Evolutionary conservation across 30 jellyfish, hydroid and myxozoan genomes (phyloP).

Genomic region (Turritopsis rubra): DNA sequence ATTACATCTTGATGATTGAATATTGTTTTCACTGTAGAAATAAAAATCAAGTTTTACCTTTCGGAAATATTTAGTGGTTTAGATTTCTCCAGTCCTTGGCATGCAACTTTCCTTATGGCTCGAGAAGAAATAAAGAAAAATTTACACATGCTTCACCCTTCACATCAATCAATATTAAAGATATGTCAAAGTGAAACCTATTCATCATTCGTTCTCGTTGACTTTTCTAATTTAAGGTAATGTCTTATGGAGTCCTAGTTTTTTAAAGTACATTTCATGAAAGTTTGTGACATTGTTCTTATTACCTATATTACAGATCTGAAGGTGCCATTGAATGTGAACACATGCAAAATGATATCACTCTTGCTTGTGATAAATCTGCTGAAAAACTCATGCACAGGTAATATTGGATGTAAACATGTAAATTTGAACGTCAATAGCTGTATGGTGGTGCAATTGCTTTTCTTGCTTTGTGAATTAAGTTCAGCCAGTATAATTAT

Average conservation of each 20-base stretch:
- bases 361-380: slow-evolving; percentile 78
- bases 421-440: neutral
- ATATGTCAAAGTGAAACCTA: slow-evolving; percentile 76
- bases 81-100: slow-evolving; percentile 92
- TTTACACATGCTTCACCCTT: slow-evolving; percentile 88
- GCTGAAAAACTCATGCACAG: slow-evolving; percentile 98
- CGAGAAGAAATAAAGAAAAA: slow-evolving; percentile 44
- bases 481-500: no score
- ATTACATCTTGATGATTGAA: no score
- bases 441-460: no score
- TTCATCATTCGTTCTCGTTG: slow-evolving; percentile 68
- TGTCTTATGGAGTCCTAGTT: neutral
- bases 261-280: neutral
- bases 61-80: slow-evolving; percentile 73
- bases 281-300: neutral
- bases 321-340: slow-evolving; percentile 96
- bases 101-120: slow-evolving; percentile 58
- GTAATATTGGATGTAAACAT: slow-evolving; percentile 19
- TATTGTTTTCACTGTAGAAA: no score
- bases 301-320: slow-evolving; percentile 41
- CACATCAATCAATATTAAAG: slow-evolving; percentile 88
- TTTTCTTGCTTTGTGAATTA: no score
- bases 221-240: slow-evolving; percentile 74
- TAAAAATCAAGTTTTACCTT: no score
- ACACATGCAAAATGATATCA: slow-evolving; percentile 60